Conservation (phyloP, 2,888 invertebrate species). For the Oscheius onirici region DNA sequence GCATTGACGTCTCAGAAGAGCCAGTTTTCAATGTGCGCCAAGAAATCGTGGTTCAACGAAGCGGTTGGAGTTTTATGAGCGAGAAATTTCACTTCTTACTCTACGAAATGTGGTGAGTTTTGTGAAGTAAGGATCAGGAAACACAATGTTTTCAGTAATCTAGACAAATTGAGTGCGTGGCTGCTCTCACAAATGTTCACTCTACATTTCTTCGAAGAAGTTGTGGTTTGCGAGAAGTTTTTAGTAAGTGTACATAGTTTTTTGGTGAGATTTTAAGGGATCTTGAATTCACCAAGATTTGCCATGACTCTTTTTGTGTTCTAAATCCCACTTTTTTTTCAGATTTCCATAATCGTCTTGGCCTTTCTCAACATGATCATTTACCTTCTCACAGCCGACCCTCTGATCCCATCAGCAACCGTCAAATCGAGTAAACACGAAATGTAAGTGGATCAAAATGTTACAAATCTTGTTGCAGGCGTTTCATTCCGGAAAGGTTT, state of each 20-base stretch:
- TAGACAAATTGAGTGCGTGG: neutral
- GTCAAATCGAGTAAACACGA: neutral
- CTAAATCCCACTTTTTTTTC: neutral
- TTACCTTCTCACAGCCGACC: conserved; percentile 5
- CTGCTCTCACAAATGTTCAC: conserved; percentile 14
- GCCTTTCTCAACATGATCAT: neutral
- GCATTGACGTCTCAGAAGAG: no score
- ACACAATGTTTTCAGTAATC: conserved; percentile 16
- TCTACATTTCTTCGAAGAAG: conserved; percentile 21
- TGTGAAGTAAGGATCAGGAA: no score
- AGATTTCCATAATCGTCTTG: neutral
- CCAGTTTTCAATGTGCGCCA: neutral
- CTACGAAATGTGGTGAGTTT: neutral
- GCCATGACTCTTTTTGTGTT: no score
- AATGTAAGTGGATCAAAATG: neutral
- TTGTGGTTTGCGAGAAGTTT: conserved; percentile 24
- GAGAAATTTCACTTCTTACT: conserved; percentile 20
- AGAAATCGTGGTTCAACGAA: neutral
- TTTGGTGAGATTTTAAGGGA: no score
- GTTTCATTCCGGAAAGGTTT: conserved; percentile 1
- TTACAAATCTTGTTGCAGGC: neutral
- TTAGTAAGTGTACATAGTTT: conserved; percentile 4
- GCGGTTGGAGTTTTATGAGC: neutral
- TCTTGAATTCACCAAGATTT: neutral
- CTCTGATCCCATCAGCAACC: neutral